Base-by-base conservation (phyloP, 2,113 vertebrate genomes). In the Cairina moschata region DNA sequence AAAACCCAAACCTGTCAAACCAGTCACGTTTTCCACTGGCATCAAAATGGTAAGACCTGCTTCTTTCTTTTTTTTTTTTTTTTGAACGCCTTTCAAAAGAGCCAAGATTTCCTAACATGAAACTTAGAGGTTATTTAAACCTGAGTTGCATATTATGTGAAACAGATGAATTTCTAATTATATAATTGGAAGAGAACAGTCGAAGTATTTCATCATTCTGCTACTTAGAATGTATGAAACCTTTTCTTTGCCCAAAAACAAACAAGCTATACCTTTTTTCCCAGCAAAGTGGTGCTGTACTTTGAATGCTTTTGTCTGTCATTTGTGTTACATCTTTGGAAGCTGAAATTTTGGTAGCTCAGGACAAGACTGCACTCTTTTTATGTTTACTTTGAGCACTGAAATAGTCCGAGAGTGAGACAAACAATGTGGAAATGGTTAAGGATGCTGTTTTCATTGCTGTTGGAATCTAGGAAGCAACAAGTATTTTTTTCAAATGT, bases 21-120 rank as follows among this genome's bases (percentile, higher is more conserved):
- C 99, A 79, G 98, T 98, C 95, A 98, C 99, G 0, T 99, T 99
- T 98, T 99, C 99, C 77, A 99, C 99, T 75, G 99, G 99, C 96
- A 99, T 99, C 97, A 98, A 98, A 97, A 99, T 99, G 98, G 99
- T 99, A 98, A 99, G 98, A 77, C 40, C 52, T 75, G n/a, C 79
- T 89, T 90, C 9, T 48, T 93, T 95, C 2, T 14, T 67, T 59
- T 54, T 52, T 52, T 25, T 95, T 2, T 14, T 67, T 59, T 54
- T 52, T 52, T 25, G 42, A 71, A 42, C 50, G 29, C 29, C n/a
- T 90, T 86, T 92, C 42, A 44, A 34, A 81, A 83, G 29, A 42
- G 36, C 0, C 2, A 40, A 18, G 9, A 12, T 55, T 96, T 95
- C 55, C 40, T 83, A 4, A 1, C 42, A 9, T 13, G 72, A 83